Conservation (phyloP, 1,140 invertebrate species). For the Eupeodes corollae region DNA sequence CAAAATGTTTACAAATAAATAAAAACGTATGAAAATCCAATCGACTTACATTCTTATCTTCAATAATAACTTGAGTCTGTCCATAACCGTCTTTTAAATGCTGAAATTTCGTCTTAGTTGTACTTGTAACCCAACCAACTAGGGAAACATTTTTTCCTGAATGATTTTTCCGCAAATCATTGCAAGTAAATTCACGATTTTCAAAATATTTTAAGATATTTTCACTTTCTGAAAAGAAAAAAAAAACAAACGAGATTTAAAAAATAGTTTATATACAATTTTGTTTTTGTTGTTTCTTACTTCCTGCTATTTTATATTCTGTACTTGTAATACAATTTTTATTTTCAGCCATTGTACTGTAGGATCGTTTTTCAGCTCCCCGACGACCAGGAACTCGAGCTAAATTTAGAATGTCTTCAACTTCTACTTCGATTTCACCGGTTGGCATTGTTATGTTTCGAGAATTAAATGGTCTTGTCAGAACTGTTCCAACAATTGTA, state of each 20-base stretch:
- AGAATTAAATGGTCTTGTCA: slow-evolving; percentile 25
- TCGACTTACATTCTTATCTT: slow-evolving; percentile 33
- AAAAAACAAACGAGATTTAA: neutral
- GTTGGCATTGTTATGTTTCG: slow-evolving; percentile 37
- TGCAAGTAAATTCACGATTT: slow-evolving; percentile 59
- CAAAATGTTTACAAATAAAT: neutral
- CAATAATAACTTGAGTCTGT: slow-evolving; percentile 55
- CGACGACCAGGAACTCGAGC: slow-evolving; percentile 25
- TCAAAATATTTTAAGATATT: slow-evolving; percentile 40
- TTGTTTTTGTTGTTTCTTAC: slow-evolving; percentile 6
- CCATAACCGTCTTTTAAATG: slow-evolving; percentile 65
- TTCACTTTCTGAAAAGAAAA: slow-evolving; percentile 21
- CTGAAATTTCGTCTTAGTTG: slow-evolving; percentile 51
- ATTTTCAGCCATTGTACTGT: slow-evolving; percentile 28
- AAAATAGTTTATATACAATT: neutral
- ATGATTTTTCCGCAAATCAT: slow-evolving; percentile 49
- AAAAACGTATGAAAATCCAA: neutral
- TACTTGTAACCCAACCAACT: slow-evolving; percentile 65
- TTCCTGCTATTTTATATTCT: slow-evolving; percentile 35
- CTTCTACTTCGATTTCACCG: slow-evolving; percentile 37
- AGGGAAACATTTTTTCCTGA: slow-evolving; percentile 52
- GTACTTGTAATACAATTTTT: slow-evolving; percentile 33
- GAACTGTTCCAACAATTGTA: slow-evolving; percentile 34
- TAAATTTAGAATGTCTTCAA: slow-evolving; percentile 34
- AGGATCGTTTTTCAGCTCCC: slow-evolving; percentile 25